These are phyloP conservation scores for Neosilurus hyrtlii DNA, from an alignment of 2,797 vertebrate genomes.

Conservation along the genomic window DNA sequence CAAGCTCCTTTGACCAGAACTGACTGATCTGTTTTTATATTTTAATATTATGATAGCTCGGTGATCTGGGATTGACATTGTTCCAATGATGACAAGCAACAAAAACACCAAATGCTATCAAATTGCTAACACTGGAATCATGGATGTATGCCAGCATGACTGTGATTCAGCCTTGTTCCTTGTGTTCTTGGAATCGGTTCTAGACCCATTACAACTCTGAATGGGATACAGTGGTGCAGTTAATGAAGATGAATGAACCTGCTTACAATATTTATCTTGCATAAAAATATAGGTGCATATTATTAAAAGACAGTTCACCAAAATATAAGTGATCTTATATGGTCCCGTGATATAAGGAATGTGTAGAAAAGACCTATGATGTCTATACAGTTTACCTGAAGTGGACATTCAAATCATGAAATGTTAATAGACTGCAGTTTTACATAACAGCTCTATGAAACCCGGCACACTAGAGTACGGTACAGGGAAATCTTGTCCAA, in stretches of 20 bases:
- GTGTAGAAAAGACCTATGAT: not conserved
- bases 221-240: not conserved
- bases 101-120: not conserved
- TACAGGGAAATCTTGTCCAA: not conserved
- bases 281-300: not conserved
- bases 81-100: not conserved
- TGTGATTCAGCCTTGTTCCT: not conserved
- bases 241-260: not conserved
- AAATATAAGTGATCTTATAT: not conserved
- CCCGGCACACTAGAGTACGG: not conserved
- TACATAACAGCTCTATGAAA: not conserved
- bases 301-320: not conserved
- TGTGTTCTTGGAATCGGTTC: not conserved
- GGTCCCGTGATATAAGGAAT: not conserved
- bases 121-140: not conserved
- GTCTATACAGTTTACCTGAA: not conserved
- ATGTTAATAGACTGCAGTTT: not conserved
- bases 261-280: not conserved
- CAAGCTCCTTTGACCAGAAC: not conserved
- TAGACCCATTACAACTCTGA: not conserved
- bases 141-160: not conserved
- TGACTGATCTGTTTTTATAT: conserved; percentile 1
- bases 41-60: not conserved
- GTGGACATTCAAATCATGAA: not conserved
- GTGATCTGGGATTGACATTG: not conserved